A percentile compares a stretch with the other conserved stretches of the same genome.
Evolutionary conservation across 2,797 vertebrate genomes (phyloP).

Genomic region (Karalla daura): DNA sequence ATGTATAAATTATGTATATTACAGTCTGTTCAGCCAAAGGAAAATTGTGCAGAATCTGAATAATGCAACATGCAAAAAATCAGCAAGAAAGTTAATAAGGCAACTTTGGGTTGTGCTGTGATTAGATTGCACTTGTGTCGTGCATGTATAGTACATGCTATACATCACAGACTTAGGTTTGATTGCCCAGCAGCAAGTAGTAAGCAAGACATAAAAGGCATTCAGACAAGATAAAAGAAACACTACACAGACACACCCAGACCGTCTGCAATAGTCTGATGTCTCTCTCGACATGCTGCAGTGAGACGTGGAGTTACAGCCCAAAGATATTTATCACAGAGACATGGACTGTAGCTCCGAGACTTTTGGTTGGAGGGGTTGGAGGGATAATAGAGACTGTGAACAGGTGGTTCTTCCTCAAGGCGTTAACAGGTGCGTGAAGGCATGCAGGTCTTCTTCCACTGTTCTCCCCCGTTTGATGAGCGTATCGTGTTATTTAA

Average conservation of each 20-base stretch:
- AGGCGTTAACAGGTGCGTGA: conserved; percentile 49
- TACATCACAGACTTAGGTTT: not conserved
- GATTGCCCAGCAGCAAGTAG: not conserved
- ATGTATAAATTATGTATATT: too few relatives aligned
- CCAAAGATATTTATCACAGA: conserved; percentile 29
- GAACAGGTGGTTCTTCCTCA: conserved; percentile 54
- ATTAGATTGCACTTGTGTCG: not conserved
- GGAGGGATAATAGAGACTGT: not conserved
- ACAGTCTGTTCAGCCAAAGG: too few relatives aligned
- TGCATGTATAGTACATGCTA: not conserved
- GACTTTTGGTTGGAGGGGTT: not conserved
- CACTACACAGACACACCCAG: not conserved
- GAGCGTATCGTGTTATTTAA: not conserved
- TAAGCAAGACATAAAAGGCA: not conserved
- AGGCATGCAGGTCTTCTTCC: conserved; percentile 33
- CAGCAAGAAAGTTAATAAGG: too few relatives aligned
- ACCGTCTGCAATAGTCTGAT: conserved; percentile 3
- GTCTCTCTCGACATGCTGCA: conserved; percentile 16
- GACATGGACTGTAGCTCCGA: conserved; percentile 47
- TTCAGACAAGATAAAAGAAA: not conserved
- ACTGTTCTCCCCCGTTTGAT: not conserved
- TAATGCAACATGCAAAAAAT: too few relatives aligned
- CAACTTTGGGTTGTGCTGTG: too few relatives aligned
- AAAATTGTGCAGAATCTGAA: too few relatives aligned
- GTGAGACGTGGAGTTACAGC: conserved; percentile 22